phyloP scores from a whole-genome alignment of 2,113 vertebrate genomes.

The Hemicordylus capensis region DNA sequence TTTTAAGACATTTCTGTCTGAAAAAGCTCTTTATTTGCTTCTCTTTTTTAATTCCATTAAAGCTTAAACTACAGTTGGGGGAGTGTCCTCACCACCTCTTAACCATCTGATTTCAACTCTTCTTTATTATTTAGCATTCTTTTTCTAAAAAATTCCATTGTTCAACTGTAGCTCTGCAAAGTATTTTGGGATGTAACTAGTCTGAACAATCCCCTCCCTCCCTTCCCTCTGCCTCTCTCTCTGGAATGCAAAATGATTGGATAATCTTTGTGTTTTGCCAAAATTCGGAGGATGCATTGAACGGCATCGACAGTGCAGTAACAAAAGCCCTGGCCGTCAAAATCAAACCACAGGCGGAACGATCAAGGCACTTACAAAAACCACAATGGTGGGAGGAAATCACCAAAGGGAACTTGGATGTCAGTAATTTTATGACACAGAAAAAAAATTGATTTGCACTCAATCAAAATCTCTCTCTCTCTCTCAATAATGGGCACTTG shows the following conservation, averaged over 20 bases:
- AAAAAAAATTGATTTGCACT: conserved; percentile 62
- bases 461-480: conserved; percentile 66
- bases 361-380: conserved; percentile 16
- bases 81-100: conserved; percentile 9
- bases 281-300: conserved; percentile 11
- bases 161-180: conserved; percentile 54
- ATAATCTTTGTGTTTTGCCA: neutral
- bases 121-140: conserved; percentile 68
- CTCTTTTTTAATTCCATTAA: neutral
- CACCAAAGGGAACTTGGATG: conserved; percentile 49
- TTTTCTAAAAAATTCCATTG: conserved; percentile 64
- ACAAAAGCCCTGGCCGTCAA: conserved; percentile 57
- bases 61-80: neutral
- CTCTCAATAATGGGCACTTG: conserved; percentile 66
- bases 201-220: conserved; percentile 41
- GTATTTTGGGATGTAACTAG: conserved; percentile 45
- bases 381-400: conserved; percentile 55
- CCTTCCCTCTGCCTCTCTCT: no score
- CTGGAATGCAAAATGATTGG: neutral
- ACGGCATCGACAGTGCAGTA: conserved; percentile 29
- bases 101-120: conserved; percentile 55
- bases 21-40: neutral
- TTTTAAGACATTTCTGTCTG: neutral
- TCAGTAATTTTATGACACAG: conserved; percentile 63
- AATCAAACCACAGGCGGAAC: neutral